phyloP scores from a whole-genome alignment of 2,888 invertebrate species.

The Lycophotia porphyrea region DNA sequence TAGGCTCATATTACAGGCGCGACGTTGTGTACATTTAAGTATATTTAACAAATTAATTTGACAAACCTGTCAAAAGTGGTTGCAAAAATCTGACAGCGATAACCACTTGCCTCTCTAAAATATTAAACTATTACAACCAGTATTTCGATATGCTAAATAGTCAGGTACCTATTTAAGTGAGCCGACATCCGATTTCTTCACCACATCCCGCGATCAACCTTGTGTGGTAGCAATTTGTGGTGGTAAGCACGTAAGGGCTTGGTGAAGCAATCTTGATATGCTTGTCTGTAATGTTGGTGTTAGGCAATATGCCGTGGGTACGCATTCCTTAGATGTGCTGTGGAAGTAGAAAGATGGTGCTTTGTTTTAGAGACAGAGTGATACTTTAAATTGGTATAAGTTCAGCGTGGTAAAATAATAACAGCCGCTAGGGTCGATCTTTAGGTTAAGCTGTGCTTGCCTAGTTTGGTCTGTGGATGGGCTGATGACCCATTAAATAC shows the following conservation, averaged over 20 bases:
- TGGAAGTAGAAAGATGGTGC: not conserved
- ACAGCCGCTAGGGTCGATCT: too few species aligned
- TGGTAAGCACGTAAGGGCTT: slow-evolving; percentile 37
- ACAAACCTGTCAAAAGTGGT: not conserved
- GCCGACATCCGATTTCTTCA: slow-evolving; percentile 51
- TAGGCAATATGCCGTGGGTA: slow-evolving; percentile 13
- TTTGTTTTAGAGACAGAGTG: not conserved
- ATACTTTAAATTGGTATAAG: too few species aligned
- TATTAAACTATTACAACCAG: not conserved
- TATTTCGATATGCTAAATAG: slow-evolving; percentile 28
- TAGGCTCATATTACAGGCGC: too few species aligned
- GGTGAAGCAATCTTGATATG: slow-evolving; percentile 32
- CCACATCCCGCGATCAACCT: slow-evolving; percentile 47
- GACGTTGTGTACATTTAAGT: too few species aligned
- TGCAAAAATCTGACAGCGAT: not conserved
- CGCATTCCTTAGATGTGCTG: not conserved
- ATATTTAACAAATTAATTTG: too few species aligned
- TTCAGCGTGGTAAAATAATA: too few species aligned
- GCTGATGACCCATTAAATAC: too few species aligned
- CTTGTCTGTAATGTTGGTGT: not conserved
- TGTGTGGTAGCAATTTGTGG: slow-evolving; percentile 35
- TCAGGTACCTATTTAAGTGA: slow-evolving; percentile 1
- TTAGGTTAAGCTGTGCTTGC: too few species aligned
- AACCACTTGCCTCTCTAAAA: not conserved
- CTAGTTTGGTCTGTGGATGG: too few species aligned